A percentile compares a stretch with the other conserved stretches of the same genome.
These are phyloP conservation scores for Nematolebias whitei DNA, from an alignment of 2,113 vertebrate genomes.

Conservation along the genomic window DNA sequence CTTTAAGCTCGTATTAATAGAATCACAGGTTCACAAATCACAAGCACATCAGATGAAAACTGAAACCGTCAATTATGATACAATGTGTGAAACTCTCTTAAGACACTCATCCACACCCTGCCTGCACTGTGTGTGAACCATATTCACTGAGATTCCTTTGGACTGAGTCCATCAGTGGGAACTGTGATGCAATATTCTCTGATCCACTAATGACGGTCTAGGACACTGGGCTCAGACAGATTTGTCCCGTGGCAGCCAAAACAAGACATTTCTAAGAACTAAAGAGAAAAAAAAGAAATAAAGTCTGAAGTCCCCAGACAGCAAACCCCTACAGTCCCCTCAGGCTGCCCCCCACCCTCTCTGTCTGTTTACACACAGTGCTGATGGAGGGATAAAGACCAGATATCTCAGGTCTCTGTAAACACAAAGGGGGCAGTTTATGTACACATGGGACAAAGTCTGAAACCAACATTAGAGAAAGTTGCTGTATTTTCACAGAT, in stretches of 20 bases:
- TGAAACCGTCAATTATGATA: too few species aligned
- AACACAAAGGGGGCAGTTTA: constrained; percentile 40
- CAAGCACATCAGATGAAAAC: neutral
- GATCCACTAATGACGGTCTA: constrained; percentile 54
- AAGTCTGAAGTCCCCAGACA: constrained; percentile 40
- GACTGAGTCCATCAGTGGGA: constrained; percentile 31
- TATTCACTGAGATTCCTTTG: constrained; percentile 37
- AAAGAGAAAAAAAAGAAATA: neutral
- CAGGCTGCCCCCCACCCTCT: constrained; percentile 26
- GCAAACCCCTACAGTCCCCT: constrained; percentile 22
- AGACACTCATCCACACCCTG: neutral
- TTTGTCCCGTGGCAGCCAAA: constrained; percentile 41
- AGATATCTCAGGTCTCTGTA: constrained; percentile 45
- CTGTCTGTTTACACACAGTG: constrained; percentile 52
- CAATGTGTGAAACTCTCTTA: neutral
- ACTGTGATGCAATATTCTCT: constrained; percentile 41
- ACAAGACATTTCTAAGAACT: constrained; percentile 18
- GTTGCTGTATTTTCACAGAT: neutral
- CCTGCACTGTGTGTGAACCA: neutral
- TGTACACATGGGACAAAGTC: constrained; percentile 36
- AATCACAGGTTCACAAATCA: neutral
- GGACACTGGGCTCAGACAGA: constrained; percentile 62
- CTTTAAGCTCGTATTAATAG: neutral
- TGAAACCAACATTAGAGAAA: constrained; percentile 1
- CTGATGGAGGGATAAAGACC: constrained; percentile 51